Evolutionary conservation across 1,140 invertebrate genomes (phyloP), one percentile per base, ranked within the genome.

Genomic region (Eupeodes corollae): DNA sequence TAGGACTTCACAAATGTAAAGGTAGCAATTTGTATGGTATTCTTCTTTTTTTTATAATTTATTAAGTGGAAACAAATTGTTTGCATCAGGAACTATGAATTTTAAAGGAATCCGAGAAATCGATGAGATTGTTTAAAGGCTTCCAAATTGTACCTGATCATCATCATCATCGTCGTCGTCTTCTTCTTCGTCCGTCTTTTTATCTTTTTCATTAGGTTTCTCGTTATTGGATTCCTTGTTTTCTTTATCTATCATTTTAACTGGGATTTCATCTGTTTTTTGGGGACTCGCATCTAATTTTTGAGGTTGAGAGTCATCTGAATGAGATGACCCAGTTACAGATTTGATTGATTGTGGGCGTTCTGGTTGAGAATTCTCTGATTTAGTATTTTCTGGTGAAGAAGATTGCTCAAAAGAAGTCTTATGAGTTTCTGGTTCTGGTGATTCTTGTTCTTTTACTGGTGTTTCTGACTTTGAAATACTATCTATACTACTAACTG

Each of bases 71-170:
- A 26, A 26, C 21, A 26, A 26, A 26, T 26, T 26, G 21, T 26
- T 26, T 26, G 21, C 21, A n/a, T n/a, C n/a, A 26, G 21, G 21
- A 26, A 26, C 21, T 26, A 26, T 26, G 21, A 26, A 5, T 26
- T 26, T 5, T 26, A 26, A 26, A 26, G 8, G 8, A 26, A 5
- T 26, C 21, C 21, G 8, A 26, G 21, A 26, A 26, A 5, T 26
- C n/a, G 18, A 15, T 15, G 12, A 41, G 18, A 19, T 19, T 15
- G 42, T 52, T 61, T 59, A 54, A 51, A 58, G 53, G 62, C 56
- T 58, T 65, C 65, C 59, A 59, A 60, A 60, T 53, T 67, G 63
- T 67, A 67, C 62, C 53, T 60, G 55, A 51, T 68, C 69, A 45
- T 66, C 59, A 46, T 63, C 64, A 39, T 68, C 57, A 37, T 63